Base-by-base conservation (phyloP, 2,113 vertebrate species). In the Cyprinodon variegatus region DNA sequence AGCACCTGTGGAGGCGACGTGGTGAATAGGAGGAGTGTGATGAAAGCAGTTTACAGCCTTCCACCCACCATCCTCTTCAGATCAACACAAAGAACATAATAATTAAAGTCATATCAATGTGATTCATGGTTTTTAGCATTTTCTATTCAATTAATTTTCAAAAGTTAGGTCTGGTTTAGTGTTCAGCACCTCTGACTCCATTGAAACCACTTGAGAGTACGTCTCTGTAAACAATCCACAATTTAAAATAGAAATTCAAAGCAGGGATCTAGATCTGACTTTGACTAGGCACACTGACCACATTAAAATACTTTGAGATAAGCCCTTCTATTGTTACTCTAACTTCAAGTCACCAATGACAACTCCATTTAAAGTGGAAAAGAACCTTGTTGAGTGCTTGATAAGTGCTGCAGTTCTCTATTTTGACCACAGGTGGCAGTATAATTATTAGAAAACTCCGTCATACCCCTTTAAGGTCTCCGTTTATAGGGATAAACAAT, bases 1-100 rank as follows among this genome's bases (percentile, higher is more conserved):
- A 76, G 76, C 70, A 79, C 65, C 69, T 40, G 36, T 41, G 74
- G 67, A 76, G 83, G 68, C 41, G 3, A 20, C 1, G n/a, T 40
- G 68, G 64, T 3, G 65, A 71, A 57, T 48, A 43, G 41, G 29
- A 64, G 40, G 22, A 37, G 29, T 64, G 83, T 13, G 76, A 77
- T 83, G 76, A 79, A 84, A 81, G 69, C 74, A 46, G 68, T 70
- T 74, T 64, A 60, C 45, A 67, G 61, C 69, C 59, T 46, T 15
- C 40, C 48, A 17, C 38, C 62, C 29, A 57, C 20, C 50, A 57
- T 20, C 20, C 20, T 53, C 15, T 5, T 53, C 17, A 29, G 29
- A 29, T 29, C 29, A 29, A 29, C 29, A 29, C 29, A 29, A 29
- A 29, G 29, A 29, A 29, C 29, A 29, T 29, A 29, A 29, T 53